Evolutionary conservation across 1,140 invertebrate genomes (phyloP).

Genomic region (Hyles vespertilio): DNA sequence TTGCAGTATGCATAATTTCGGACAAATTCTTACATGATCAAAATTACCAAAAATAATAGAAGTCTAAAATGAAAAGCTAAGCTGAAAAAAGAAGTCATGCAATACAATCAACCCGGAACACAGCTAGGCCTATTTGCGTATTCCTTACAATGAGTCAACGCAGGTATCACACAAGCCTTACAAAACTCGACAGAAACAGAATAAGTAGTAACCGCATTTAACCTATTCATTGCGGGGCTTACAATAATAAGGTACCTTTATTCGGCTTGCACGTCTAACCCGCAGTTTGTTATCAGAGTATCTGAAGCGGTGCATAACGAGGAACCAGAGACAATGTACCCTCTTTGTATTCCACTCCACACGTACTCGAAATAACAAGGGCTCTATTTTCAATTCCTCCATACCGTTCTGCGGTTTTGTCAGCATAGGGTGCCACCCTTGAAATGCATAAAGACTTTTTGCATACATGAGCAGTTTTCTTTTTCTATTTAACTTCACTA

Average conservation of each 20-base stretch:
- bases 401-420: conserved; percentile 48
- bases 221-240: no score
- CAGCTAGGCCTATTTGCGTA: no score
- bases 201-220: no score
- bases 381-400: conserved; percentile 67
- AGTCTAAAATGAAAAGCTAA: no score
- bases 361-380: conserved; percentile 66
- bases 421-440: conserved; percentile 40
- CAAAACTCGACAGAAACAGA: no score
- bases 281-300: conserved; percentile 49
- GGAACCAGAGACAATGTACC: conserved; percentile 49
- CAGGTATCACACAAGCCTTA: no score
- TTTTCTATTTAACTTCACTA: conserved; percentile 19
- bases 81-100: no score
- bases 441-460: conserved; percentile 46
- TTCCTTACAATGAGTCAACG: no score
- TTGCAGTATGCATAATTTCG: no score
- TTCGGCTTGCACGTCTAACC: conserved; percentile 12
- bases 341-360: conserved; percentile 57
- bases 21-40: no score
- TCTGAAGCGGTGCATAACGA: conserved; percentile 44
- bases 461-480: conserved; percentile 39
- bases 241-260: conserved; percentile 6
- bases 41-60: no score
- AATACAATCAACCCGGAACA: no score